phyloP scores from a whole-genome alignment of 1,140 invertebrate species.

The Agrypnia vestita region DNA sequence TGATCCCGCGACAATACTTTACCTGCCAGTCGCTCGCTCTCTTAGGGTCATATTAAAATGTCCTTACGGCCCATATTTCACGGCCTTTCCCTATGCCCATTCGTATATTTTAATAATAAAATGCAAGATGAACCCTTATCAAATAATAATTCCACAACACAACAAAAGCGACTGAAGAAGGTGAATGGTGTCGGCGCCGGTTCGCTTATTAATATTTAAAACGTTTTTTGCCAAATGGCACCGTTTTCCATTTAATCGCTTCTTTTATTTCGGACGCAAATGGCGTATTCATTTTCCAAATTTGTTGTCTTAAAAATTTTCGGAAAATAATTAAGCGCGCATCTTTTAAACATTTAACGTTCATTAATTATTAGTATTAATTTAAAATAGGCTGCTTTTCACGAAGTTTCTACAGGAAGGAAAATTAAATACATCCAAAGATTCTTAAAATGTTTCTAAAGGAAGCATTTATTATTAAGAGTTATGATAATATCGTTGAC shows the following conservation, averaged over 20 bases:
- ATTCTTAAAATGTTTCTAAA: no score
- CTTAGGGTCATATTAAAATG: constrained; percentile 22
- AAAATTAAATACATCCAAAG: no score
- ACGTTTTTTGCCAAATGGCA: constrained; percentile 36
- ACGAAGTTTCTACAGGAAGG: no score
- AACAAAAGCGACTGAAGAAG: constrained; percentile 28
- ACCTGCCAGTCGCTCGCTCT: not conserved
- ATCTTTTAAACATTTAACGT: no score
- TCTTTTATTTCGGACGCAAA: constrained; percentile 30
- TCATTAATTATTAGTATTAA: no score
- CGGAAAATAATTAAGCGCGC: no score
- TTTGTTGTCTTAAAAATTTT: constrained; percentile 18
- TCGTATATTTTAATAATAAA: constrained; percentile 60
- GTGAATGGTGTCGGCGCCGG: constrained; percentile 2
- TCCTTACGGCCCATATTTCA: constrained; percentile 49
- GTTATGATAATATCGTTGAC: no score
- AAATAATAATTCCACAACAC: constrained; percentile 46
- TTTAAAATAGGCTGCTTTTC: no score
- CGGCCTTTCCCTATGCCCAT: constrained; percentile 8
- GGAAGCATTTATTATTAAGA: no score
- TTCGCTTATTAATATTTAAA: constrained; percentile 44
- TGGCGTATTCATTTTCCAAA: constrained; percentile 26
- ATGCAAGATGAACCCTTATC: constrained; percentile 61
- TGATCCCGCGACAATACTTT: not conserved
- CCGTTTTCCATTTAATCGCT: constrained; percentile 15